These are phyloP conservation scores for Porites cylindrica DNA, from an alignment of 92 coral and sea anemone genomes.

Conservation along the genomic window DNA sequence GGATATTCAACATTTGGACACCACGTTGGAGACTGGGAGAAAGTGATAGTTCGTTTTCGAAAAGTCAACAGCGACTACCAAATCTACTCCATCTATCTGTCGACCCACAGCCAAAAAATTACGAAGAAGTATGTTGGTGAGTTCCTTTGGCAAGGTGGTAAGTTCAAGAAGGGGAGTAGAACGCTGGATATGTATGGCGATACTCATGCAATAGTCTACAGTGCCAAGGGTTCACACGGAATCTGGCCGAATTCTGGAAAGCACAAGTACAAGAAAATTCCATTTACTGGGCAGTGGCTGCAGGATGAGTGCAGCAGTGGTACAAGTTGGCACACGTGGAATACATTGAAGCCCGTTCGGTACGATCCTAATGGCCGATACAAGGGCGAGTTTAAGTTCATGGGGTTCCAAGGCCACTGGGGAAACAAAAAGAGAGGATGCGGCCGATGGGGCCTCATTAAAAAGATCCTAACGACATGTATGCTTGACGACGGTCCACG, in stretches of 20 bases:
- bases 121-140: conserved; percentile 18
- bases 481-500: too few species aligned
- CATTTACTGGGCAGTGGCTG: background rate
- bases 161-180: conserved; percentile 21
- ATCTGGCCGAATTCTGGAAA: conserved; percentile 18
- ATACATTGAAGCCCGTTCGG: conserved; percentile 5
- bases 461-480: too few species aligned
- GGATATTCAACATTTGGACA: conserved; percentile 6
- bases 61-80: conserved; percentile 23
- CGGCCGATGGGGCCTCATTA: too few species aligned
- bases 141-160: conserved; percentile 16
- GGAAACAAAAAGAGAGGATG: background rate
- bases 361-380: conserved; percentile 7
- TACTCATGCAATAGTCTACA: conserved; percentile 27
- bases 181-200: conserved; percentile 4
- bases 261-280: background rate
- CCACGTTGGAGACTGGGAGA: conserved; percentile 5
- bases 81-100: conserved; percentile 21
- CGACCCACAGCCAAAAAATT: background rate
- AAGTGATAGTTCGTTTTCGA: conserved; percentile 20
- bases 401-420: background rate
- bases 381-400: conserved; percentile 6
- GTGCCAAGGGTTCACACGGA: conserved; percentile 13
- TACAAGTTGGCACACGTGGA: conserved; percentile 4
- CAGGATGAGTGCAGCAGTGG: background rate